Conservation (phyloP, 2,888 invertebrate species). For the Agrotis segetum region DNA sequence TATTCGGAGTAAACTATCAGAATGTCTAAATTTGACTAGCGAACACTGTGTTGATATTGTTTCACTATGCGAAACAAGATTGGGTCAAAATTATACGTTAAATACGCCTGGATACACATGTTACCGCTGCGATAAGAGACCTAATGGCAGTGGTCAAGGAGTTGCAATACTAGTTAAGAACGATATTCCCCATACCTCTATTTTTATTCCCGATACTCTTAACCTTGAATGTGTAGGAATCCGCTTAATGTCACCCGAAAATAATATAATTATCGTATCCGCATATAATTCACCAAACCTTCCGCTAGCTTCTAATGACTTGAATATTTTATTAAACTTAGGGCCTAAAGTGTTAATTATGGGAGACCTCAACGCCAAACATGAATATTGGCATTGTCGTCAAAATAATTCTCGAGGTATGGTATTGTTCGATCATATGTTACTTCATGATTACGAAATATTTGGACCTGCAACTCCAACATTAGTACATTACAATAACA, state of each 20-base stretch:
- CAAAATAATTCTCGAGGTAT: background rate
- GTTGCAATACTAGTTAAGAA: no score
- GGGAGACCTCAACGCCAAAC: background rate
- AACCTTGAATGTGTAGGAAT: background rate
- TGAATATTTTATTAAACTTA: background rate
- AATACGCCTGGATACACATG: background rate
- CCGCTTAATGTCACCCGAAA: background rate
- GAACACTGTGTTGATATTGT: background rate
- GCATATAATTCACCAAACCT: background rate
- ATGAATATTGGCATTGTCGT: background rate
- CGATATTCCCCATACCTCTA: no score
- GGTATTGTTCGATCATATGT: background rate
- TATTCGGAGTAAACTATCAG: background rate
- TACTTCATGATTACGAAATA: background rate
- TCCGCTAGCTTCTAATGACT: background rate
- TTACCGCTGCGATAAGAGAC: no score
- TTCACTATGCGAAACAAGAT: background rate
- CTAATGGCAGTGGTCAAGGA: no score
- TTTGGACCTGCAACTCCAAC: background rate
- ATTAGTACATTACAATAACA: conserved; percentile 1
- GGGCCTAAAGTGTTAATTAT: background rate
- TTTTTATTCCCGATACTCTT: no score
- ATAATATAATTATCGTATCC: background rate
- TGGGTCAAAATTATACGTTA: background rate
- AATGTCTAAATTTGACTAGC: background rate